phyloP scores from a whole-genome alignment of 2,113 vertebrate species.

The Geococcyx californianus region DNA sequence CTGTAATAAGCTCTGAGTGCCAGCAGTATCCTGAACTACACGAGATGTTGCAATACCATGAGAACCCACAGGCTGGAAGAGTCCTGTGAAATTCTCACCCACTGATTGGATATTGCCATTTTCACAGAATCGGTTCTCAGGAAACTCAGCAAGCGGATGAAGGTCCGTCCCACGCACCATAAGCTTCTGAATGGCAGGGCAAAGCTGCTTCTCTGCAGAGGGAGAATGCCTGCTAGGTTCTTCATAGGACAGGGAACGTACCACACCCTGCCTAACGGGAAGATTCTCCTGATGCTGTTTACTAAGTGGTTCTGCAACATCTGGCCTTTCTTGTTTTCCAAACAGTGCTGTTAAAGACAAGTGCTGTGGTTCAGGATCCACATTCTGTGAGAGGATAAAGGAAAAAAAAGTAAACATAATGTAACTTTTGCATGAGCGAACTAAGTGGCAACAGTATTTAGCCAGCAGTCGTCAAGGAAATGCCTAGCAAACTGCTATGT shows the following conservation, averaged over 20 bases:
- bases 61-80: conserved; percentile 72
- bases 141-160: conserved; percentile 82
- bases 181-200: conserved; percentile 92
- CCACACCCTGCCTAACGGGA: conserved; percentile 67
- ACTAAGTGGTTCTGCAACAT: neutral
- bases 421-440: too few relatives aligned
- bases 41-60: neutral
- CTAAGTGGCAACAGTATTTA: neutral
- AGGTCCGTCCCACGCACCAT: conserved; percentile 82
- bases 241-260: conserved; percentile 86
- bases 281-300: conserved; percentile 44
- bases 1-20: conserved; percentile 61
- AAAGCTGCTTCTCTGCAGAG: conserved; percentile 71
- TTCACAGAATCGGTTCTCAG: conserved; percentile 79
- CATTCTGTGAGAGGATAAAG: conserved; percentile 70
- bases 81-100: conserved; percentile 72
- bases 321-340: conserved; percentile 76
- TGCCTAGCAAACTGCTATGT: neutral
- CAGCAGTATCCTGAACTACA: neutral
- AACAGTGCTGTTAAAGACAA: conserved; percentile 87
- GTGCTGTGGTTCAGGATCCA: conserved; percentile 78
- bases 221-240: conserved; percentile 63
- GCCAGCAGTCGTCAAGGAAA: neutral
- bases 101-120: conserved; percentile 57
- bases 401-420: neutral